Percentiles rank a stretch among this genome's conserved stretches.
These are phyloP conservation scores for Acrobasis repandana DNA, from an alignment of 2,888 invertebrate species.

Conservation along the genomic window DNA sequence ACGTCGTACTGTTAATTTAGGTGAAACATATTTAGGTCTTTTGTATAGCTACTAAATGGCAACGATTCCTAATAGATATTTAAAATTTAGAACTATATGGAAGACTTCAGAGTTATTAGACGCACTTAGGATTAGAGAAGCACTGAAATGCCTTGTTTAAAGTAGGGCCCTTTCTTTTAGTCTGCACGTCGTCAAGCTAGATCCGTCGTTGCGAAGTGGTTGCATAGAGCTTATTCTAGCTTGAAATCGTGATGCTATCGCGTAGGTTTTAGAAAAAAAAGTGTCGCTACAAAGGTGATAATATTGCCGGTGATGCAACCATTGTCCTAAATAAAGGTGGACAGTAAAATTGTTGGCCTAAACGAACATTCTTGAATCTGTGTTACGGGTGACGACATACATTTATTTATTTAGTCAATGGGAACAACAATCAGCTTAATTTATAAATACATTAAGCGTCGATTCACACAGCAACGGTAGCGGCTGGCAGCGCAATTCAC, in stretches of 20 bases:
- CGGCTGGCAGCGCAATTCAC: no score
- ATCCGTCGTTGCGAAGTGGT: no score
- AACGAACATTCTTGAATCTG: no score
- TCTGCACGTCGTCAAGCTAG: not conserved
- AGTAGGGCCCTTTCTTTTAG: not conserved
- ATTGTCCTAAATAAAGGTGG: no score
- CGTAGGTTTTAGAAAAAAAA: no score
- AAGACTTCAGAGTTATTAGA: not conserved
- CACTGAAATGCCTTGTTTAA: slow-evolving; percentile 14
- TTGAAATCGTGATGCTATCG: no score
- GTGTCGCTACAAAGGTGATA: no score
- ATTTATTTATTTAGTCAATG: no score
- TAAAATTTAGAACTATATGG: not conserved
- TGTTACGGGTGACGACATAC: not conserved
- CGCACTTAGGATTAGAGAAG: slow-evolving; percentile 9
- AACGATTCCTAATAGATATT: not conserved
- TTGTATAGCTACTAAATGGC: not conserved
- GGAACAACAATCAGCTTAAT: no score
- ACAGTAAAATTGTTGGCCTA: no score
- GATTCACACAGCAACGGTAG: not conserved
- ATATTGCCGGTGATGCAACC: no score
- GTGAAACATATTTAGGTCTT: not conserved
- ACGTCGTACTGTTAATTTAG: not conserved
- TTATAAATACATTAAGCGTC: not conserved
- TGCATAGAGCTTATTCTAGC: no score